Evolutionary conservation across 2,888 invertebrate species (phyloP), one percentile per base, ranked within the genome.

Genomic region (Spodoptera picta): DNA sequence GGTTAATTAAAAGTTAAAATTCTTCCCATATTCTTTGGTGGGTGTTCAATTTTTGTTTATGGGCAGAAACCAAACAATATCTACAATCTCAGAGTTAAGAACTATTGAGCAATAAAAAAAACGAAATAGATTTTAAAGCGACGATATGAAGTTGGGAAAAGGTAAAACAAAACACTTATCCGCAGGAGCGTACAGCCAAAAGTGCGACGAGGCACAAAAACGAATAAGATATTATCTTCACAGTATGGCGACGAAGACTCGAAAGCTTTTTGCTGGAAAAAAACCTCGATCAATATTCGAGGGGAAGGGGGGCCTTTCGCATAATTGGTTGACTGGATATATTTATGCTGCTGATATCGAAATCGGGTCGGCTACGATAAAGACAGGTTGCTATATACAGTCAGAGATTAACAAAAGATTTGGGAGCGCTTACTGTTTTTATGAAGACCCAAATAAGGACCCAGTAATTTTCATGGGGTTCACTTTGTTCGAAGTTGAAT

Each of bases 281-380:
- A 92, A 90, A 87, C 87, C 86, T 81, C 87, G 92, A 92, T 93
- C 93, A 92, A 93, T 93, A 93, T 92, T 90, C 87, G 84, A 83
- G 77, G 84, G 73, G 83, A 83, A 83, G 84, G 83, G 84, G 79
- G 83, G 80, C 79, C 81, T 72, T 83, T 80, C 81, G 80, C 88
- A 89, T 91, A 93, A 93, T 92, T 92, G 92, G 92, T 89, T 76
- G 86, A 81, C 87, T 70, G 85, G 79, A 84, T 86, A 88, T 68
- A 79, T 90, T 88, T 87, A 88, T 90, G 84, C 86, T 84, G 80
- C 85, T 82, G 85, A 83, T 88, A 87, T 89, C 86, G 60, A 49
- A 68, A 73, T 84, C 73, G 73, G 75, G 80, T 73, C 72, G 73
- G 73, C 69, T 56, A 71, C 65, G 66, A 65, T 56, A 69, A 72